phyloP scores from a whole-genome alignment of 2,797 vertebrate species.

The Mus caroli region DNA sequence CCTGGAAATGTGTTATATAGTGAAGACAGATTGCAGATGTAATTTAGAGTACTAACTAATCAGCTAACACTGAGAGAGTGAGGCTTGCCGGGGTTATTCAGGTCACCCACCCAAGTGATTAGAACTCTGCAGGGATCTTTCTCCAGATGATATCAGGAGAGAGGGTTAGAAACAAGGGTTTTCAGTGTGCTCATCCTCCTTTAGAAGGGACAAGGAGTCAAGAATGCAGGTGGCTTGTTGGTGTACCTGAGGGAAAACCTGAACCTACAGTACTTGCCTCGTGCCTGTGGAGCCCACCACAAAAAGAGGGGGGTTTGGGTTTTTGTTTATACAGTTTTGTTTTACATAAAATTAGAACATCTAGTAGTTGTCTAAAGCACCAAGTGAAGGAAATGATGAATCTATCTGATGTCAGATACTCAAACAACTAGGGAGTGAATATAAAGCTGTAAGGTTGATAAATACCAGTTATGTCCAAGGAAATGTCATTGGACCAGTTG shows the following conservation, averaged over 20 bases:
- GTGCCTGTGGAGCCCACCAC: not conserved
- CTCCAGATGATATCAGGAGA: not conserved
- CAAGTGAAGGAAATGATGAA: not conserved
- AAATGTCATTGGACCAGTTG: too few species aligned
- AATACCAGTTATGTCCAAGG: not conserved
- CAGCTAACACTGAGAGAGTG: not conserved
- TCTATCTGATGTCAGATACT: not conserved
- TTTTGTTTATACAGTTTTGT: slow-evolving; percentile 4
- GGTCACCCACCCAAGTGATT: not conserved
- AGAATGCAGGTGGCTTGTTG: not conserved
- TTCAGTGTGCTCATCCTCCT: not conserved
- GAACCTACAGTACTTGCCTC: not conserved
- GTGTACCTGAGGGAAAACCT: not conserved
- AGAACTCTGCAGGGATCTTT: not conserved
- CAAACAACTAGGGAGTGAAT: not conserved
- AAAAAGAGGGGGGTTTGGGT: not conserved
- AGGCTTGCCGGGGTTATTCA: not conserved
- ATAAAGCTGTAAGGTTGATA: not conserved
- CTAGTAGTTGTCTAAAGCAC: not conserved
- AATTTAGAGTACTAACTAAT: not conserved
- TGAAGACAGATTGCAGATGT: not conserved
- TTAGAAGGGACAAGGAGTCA: not conserved
- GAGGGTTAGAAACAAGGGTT: not conserved
- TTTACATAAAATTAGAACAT: not conserved
- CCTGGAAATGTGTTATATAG: not conserved